phyloP scores from a whole-genome alignment of 2,797 vertebrate species.

The Trachurus trachurus region DNA sequence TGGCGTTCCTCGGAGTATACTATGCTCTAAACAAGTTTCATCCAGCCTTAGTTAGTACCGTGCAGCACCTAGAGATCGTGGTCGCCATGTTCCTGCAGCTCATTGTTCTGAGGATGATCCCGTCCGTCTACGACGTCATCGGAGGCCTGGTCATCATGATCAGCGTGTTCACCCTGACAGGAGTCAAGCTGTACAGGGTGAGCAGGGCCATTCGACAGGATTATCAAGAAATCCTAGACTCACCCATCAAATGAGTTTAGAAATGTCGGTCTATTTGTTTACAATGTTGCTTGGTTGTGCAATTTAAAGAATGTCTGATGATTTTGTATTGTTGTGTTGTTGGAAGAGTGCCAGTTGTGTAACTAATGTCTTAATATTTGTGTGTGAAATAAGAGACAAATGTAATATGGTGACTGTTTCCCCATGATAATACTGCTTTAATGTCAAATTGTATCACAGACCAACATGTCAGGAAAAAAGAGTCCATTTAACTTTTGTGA shows the following conservation, averaged over 20 bases:
- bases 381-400: conserved; percentile 82
- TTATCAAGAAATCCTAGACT: conserved; percentile 97
- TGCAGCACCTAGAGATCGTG: conserved; percentile 98
- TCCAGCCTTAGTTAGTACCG: conserved; percentile 96
- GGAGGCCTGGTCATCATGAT: conserved; percentile 95
- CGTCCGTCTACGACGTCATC: conserved; percentile 92
- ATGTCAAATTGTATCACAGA: conserved; percentile 61
- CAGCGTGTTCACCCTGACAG: conserved; percentile 94
- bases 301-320: conserved; percentile 87
- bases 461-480: conserved; percentile 35
- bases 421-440: conserved; percentile 66
- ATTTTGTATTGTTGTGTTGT: conserved; percentile 84
- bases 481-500: conserved; percentile 36
- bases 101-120: conserved; percentile 92
- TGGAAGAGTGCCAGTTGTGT: conserved; percentile 85
- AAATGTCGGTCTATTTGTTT: conserved; percentile 72
- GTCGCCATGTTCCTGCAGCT: conserved; percentile 97
- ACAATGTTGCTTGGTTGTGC: conserved; percentile 81
- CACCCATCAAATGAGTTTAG: conserved; percentile 92
- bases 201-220: conserved; percentile 90
- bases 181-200: conserved; percentile 95
- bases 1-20: conserved; percentile 97
- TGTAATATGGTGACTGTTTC: conserved; percentile 68
- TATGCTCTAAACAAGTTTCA: conserved; percentile 97
- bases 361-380: conserved; percentile 85